These are phyloP conservation scores for Zenarchopterus dispar DNA, from an alignment of 2,797 vertebrate species.

Conservation along the genomic window DNA sequence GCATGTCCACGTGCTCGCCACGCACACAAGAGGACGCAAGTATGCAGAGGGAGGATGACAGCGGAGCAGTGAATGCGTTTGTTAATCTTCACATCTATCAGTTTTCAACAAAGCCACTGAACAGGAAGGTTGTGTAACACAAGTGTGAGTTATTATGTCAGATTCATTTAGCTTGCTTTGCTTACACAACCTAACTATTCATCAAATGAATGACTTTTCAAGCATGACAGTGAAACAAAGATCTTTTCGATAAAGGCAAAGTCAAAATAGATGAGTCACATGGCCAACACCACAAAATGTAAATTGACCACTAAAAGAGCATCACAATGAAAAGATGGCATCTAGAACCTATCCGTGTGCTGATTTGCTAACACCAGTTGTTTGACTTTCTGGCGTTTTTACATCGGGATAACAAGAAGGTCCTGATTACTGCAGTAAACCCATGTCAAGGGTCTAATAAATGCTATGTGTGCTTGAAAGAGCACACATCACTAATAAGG, in stretches of 20 bases:
- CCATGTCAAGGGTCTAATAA: conserved; percentile 48
- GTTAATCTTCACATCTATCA: conserved; percentile 43
- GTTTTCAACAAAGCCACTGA: conserved; percentile 39
- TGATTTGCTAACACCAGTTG: background rate
- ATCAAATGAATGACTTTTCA: background rate
- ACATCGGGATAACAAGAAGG: conserved; percentile 12
- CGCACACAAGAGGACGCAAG: conserved; percentile 63
- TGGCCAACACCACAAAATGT: too few species aligned
- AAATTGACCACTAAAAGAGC: background rate
- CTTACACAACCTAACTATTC: background rate
- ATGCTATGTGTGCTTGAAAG: conserved; percentile 55
- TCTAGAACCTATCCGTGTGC: conserved; percentile 3
- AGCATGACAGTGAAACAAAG: too few species aligned
- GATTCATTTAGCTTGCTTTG: conserved; percentile 24
- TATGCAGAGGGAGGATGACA: conserved; percentile 43
- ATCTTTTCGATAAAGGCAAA: too few species aligned
- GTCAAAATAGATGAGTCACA: background rate
- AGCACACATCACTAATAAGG: conserved; percentile 69
- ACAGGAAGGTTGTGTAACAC: conserved; percentile 18
- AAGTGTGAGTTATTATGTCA: conserved; percentile 13
- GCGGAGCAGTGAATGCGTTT: conserved; percentile 23
- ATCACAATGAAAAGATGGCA: background rate
- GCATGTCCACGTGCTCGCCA: conserved; percentile 57
- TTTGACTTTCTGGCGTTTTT: background rate
- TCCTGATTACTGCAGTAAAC: conserved; percentile 33